A percentile compares a stretch with the other conserved stretches of the same genome.
Evolutionary conservation across 2,888 invertebrate species (phyloP).

Genomic region (Ethmia dodecea): DNA sequence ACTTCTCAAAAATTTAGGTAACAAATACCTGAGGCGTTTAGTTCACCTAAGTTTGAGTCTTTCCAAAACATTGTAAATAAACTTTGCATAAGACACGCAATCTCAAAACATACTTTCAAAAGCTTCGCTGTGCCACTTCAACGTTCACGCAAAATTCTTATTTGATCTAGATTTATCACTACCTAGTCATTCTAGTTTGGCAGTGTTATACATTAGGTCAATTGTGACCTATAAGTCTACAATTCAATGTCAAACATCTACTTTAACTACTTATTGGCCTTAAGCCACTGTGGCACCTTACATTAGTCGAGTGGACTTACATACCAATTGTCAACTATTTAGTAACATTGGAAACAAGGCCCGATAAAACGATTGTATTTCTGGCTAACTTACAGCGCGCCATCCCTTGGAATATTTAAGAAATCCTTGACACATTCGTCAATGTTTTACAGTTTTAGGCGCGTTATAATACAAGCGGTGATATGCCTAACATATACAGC

Average conservation of each 20-base stretch:
- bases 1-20: constrained; percentile 14
- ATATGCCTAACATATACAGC: not conserved
- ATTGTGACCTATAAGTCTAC: not conserved
- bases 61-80: constrained; percentile 32
- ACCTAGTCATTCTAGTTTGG: constrained; percentile 25
- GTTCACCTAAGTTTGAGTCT: constrained; percentile 42
- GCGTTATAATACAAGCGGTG: not conserved
- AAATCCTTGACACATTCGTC: not conserved
- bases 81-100: constrained; percentile 24
- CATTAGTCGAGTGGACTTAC: constrained; percentile 15
- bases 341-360: not conserved
- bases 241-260: constrained; percentile 25
- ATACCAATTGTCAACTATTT: not conserved
- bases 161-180: constrained; percentile 32
- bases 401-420: too few species aligned
- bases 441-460: not conserved
- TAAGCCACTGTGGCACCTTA: constrained; percentile 47
- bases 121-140: constrained; percentile 10
- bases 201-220: constrained; percentile 16
- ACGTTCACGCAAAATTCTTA: constrained; percentile 18
- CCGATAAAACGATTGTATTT: not conserved
- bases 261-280: constrained; percentile 19
- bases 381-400: not conserved
- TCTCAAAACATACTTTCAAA: constrained; percentile 19
- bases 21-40: constrained; percentile 20